Percentiles rank a stretch among this genome's conserved stretches.
phyloP scores from a whole-genome alignment of 2,797 vertebrate species.

The Sebastes iracundus region DNA sequence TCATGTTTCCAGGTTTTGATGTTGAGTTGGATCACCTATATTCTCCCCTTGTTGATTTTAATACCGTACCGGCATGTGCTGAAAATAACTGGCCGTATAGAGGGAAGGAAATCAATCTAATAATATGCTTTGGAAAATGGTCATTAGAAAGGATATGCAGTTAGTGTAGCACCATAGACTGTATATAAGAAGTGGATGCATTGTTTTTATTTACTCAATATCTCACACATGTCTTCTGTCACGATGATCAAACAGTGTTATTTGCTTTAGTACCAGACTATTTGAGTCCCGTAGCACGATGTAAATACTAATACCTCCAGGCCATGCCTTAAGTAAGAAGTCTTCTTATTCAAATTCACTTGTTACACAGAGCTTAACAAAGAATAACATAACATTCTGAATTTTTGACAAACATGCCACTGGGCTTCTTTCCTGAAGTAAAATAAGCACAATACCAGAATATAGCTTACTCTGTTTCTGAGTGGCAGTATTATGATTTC shows the following conservation, averaged over 20 bases:
- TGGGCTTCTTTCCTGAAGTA: not conserved
- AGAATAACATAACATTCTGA: not conserved
- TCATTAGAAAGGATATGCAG: not conserved
- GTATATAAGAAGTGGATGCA: too few species aligned
- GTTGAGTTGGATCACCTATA: not conserved
- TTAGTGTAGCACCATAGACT: not conserved
- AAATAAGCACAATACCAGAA: not conserved
- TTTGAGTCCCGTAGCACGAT: not conserved
- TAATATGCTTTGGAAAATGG: not conserved
- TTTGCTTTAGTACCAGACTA: not conserved
- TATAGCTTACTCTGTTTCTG: not conserved
- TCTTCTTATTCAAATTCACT: not conserved
- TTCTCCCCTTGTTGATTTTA: not conserved
- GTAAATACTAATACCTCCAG: not conserved
- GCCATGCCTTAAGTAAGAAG: not conserved
- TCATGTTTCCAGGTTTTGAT: not conserved
- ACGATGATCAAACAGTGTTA: not conserved
- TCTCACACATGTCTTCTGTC: not conserved
- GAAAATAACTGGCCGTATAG: not conserved
- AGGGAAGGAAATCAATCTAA: not conserved
- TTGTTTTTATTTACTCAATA: not conserved
- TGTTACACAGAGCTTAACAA: too few species aligned
- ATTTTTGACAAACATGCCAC: not conserved
- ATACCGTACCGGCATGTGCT: not conserved
- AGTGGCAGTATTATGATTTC: not conserved